Base-by-base conservation (phyloP, 1,140 invertebrate species). In the Leptonema lineaticorne region DNA sequence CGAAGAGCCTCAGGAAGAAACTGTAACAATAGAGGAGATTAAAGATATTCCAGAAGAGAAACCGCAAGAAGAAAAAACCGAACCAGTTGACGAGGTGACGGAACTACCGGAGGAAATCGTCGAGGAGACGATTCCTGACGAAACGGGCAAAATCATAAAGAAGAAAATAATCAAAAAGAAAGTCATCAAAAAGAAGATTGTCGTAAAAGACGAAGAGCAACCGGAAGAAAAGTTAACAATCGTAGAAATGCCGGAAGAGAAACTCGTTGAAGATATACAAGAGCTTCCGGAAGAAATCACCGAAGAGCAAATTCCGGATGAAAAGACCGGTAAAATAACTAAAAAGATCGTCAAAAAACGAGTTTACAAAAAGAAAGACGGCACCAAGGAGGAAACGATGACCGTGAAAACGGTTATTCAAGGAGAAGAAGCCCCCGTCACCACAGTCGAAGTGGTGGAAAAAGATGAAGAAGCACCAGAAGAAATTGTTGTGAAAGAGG, bases 361-460 rank as follows among this genome's bases (percentile, higher is more conserved):
- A 20, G 68, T 50, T 28, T 64, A 69, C 27, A 73, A 68, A 59
- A 72, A 71, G 46, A 66, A 46, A 22, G 60, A 50, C 20, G 72
- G 70, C 0, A 70, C 72, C 4, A 66, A 67, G 33, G 46, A 27
- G 14, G 63, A 65, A 65, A 65, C 45, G 2, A 63, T 33, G 29
- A 48, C 29, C 41, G 28, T 72, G 59, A 41, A 69, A n/a, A 77
- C 75, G 0, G 69, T 76, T 18, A 74, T 77, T 70, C 70, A 76
- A 67, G 76, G 74, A 58, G 74, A 74, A 24, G 74, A 79, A 69
- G 67, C 68, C 50, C 74, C 76, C 24, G 69, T 78, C 63, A 76
- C 75, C 45, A 75, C 75, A 27, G 73, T 75, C 7, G 74, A 69
- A 37, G 67, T 71, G 14, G 62, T 71, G 22, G 70, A 68, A 3